Percentiles rank a stretch among this genome's conserved stretches.
phyloP scores from a whole-genome alignment of 2,888 invertebrate species.

The Hermaeophaga mercurialis region DNA sequence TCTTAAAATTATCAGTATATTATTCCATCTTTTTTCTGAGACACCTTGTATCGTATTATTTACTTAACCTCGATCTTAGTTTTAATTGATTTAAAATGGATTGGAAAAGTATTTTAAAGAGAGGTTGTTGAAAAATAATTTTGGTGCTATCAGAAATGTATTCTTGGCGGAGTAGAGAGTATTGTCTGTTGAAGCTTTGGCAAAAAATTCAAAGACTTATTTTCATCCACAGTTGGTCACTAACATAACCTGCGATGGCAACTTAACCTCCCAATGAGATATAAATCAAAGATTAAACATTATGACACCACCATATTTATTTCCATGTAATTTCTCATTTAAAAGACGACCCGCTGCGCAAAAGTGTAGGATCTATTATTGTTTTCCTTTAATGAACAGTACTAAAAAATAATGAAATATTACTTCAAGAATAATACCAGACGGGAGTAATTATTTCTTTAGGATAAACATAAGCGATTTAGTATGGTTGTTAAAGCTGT shows the following conservation, averaged over 20 bases:
- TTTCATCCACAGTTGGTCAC: conserved; percentile 31
- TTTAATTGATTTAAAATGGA: too few species aligned
- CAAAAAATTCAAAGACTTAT: too few species aligned
- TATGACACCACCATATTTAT: conserved; percentile 37
- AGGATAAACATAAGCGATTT: conserved; percentile 16
- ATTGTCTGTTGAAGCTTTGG: too few species aligned
- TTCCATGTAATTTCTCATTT: conserved; percentile 37
- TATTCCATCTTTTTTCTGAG: too few species aligned
- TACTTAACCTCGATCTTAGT: too few species aligned
- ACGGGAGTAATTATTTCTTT: conserved; percentile 24
- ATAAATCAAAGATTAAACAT: conserved; percentile 37
- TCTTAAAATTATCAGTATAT: too few species aligned
- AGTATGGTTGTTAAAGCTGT: conserved; percentile 8
- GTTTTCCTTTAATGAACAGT: conserved; percentile 26
- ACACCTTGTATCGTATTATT: too few species aligned
- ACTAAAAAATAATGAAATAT: conserved; percentile 26
- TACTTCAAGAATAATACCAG: conserved; percentile 9
- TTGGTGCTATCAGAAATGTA: too few species aligned
- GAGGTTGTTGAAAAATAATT: too few species aligned
- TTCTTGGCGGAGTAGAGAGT: too few species aligned
- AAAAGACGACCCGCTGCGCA: conserved; percentile 30
- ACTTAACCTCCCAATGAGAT: conserved; percentile 31
- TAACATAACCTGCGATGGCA: conserved; percentile 30
- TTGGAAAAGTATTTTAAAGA: too few species aligned
- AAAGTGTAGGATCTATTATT: conserved; percentile 28